These are phyloP conservation scores for Glaucidium brasilianum DNA, from an alignment of 2,113 vertebrate genomes.

Conservation along the genomic window DNA sequence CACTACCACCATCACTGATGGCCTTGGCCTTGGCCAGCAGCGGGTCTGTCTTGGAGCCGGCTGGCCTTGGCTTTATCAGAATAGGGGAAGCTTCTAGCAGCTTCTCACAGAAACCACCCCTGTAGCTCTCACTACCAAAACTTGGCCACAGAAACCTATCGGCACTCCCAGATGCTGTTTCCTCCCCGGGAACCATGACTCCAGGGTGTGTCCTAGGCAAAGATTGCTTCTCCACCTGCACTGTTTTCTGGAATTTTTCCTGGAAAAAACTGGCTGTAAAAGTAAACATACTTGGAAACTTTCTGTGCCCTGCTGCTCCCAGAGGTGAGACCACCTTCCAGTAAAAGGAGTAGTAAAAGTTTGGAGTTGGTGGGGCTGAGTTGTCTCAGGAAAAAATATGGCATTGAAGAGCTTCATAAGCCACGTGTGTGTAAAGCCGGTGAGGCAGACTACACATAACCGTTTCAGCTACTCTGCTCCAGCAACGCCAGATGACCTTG, in stretches of 20 bases:
- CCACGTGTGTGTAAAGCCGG: not conserved
- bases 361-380: not conserved
- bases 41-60: not conserved
- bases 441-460: rapidly evolving
- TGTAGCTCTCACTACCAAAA: not conserved
- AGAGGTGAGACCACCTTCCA: not conserved
- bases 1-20: not conserved
- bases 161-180: not conserved
- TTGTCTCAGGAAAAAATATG: not conserved
- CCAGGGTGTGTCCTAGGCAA: not conserved
- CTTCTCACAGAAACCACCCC: not conserved
- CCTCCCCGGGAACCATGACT: not conserved
- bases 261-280: not conserved
- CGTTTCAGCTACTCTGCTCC: not conserved
- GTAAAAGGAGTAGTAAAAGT: not conserved
- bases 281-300: not conserved
- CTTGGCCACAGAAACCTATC: not conserved
- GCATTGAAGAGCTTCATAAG: not conserved
- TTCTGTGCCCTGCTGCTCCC: not conserved
- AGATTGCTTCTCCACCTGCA: not conserved
- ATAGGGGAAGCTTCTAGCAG: too few relatives aligned
- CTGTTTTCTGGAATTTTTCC: not conserved
- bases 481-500: not conserved
- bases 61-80: not conserved
- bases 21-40: not conserved